Conservation (phyloP, 2,797 vertebrate genomes). For the Trachurus trachurus region DNA sequence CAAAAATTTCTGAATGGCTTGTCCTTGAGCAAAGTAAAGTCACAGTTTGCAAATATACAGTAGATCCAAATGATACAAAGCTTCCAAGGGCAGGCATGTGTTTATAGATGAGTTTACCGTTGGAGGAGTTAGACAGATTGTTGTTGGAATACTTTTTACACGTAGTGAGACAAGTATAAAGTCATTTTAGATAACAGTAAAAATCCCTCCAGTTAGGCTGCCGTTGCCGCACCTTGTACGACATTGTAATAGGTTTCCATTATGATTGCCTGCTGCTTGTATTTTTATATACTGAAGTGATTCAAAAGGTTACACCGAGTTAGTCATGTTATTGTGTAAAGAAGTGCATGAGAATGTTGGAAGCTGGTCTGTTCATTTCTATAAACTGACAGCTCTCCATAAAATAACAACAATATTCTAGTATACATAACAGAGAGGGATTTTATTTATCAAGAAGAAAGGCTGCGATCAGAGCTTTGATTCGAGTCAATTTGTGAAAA, state of each 20-base stretch:
- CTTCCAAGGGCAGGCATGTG: conserved; percentile 12
- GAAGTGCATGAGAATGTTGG: background rate
- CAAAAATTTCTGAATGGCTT: conserved; percentile 21
- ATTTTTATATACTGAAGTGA: background rate
- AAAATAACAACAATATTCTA: conserved; percentile 5
- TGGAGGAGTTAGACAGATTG: background rate
- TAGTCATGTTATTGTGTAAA: background rate
- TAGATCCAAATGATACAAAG: conserved; percentile 12
- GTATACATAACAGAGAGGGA: background rate
- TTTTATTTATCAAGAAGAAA: too few species aligned
- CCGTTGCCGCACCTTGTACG: background rate
- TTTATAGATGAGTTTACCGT: conserved; percentile 12
- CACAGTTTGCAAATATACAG: conserved; percentile 1
- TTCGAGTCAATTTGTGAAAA: too few species aligned
- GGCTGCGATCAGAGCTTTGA: too few species aligned
- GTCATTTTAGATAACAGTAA: background rate
- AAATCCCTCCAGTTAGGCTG: background rate
- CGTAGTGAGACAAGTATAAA: background rate
- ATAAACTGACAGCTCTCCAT: conserved; percentile 4
- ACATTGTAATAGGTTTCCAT: conserved; percentile 2
- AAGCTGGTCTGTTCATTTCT: background rate
- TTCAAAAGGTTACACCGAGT: background rate
- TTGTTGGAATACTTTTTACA: conserved; percentile 10
- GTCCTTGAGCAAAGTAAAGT: conserved; percentile 20
- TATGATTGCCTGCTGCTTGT: background rate